phyloP scores from a whole-genome alignment of 2,888 invertebrate species.

The Aphelenchoides bicaudatus region DNA sequence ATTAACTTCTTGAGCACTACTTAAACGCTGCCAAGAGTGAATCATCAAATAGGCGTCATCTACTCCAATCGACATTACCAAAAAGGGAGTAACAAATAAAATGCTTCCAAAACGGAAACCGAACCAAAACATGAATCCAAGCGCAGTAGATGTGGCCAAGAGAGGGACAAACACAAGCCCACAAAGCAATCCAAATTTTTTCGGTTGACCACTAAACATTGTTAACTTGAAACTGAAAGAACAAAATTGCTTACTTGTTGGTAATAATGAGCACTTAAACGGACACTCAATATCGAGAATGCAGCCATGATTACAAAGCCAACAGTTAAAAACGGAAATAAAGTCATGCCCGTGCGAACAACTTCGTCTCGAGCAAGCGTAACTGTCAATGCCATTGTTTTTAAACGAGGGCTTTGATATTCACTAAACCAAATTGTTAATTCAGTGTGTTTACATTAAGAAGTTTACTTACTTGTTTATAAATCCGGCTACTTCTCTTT shows the following conservation, averaged over 20 bases:
- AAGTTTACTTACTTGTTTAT: conserved; percentile 40
- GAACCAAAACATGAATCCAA: conserved; percentile 51
- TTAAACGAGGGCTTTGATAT: background rate
- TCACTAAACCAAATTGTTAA: background rate
- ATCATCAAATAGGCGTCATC: conserved; percentile 56
- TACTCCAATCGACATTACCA: conserved; percentile 44
- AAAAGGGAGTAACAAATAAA: conserved; percentile 55
- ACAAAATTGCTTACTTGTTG: conserved; percentile 25
- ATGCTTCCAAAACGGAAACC: conserved; percentile 55
- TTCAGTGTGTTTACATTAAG: background rate
- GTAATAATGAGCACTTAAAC: conserved; percentile 35
- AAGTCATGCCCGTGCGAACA: conserved; percentile 51
- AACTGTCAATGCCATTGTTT: conserved; percentile 39
- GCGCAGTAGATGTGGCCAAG: conserved; percentile 50
- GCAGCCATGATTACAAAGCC: conserved; percentile 50
- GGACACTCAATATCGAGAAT: conserved; percentile 49
- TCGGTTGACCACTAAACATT: conserved; percentile 36
- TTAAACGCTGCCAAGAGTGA: conserved; percentile 47
- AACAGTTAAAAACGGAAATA: conserved; percentile 52
- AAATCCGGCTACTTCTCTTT: conserved; percentile 41
- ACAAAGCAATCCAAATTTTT: conserved; percentile 43
- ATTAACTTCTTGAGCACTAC: too few species aligned
- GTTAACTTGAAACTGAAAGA: background rate
- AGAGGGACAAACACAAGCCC: conserved; percentile 51
- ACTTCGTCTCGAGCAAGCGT: conserved; percentile 53